Conservation (phyloP, 2,888 invertebrate genomes). For the Patella depressa region DNA sequence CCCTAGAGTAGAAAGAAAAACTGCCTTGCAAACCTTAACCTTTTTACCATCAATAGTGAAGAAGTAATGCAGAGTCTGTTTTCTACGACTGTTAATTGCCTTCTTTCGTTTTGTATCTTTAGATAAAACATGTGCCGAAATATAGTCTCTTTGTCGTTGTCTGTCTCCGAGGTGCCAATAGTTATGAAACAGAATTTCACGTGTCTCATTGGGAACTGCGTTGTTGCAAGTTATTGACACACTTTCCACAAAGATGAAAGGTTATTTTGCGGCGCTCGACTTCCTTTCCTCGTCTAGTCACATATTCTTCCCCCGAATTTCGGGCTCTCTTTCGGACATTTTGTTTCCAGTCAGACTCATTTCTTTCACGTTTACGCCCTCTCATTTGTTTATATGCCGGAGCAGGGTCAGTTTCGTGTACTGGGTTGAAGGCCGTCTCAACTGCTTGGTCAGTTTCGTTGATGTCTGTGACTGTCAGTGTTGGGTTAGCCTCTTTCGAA, state of each 20-base stretch:
- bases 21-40: too few relatives aligned
- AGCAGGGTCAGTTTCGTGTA: background rate
- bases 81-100: background rate
- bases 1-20: too few relatives aligned
- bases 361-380: too few relatives aligned
- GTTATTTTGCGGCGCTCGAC: background rate
- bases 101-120: background rate
- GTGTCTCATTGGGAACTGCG: background rate
- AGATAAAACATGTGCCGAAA: background rate
- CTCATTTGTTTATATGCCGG: too few relatives aligned
- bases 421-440: too few relatives aligned
- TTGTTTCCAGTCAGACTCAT: background rate
- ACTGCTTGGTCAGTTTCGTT: too few relatives aligned
- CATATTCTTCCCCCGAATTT: background rate
- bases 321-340: background rate
- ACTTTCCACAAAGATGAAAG: background rate
- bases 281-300: background rate
- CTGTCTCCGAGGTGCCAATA: background rate
- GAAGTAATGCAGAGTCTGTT: background rate
- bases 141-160: background rate
- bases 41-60: background rate
- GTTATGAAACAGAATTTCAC: background rate
- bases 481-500: too few relatives aligned
- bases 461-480: too few relatives aligned
- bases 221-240: background rate